These are phyloP conservation scores for Zosterops japonicus DNA, from an alignment of 2,113 vertebrate genomes.

Conservation along the genomic window DNA sequence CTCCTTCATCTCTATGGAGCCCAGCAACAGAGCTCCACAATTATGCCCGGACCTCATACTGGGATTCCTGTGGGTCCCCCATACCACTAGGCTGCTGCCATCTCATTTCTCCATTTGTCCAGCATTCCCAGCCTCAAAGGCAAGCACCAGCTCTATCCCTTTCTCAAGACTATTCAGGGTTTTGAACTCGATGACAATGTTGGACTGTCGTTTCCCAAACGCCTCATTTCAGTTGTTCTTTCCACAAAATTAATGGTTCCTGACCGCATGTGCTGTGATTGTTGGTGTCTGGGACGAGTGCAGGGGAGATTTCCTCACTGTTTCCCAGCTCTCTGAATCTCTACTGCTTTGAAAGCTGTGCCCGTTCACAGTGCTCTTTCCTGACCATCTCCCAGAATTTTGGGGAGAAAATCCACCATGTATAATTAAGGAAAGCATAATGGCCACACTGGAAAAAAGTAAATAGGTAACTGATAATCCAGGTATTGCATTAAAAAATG, in stretches of 20 bases:
- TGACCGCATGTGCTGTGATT: background rate
- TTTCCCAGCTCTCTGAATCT: background rate
- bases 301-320: background rate
- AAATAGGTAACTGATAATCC: background rate
- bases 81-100: background rate
- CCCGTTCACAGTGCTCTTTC: background rate
- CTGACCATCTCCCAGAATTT: background rate
- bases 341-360: background rate
- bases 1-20: background rate
- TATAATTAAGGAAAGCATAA: background rate
- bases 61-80: background rate
- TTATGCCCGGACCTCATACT: background rate
- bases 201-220: background rate
- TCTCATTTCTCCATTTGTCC: background rate
- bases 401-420: background rate
- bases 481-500: background rate
- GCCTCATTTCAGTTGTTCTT: background rate
- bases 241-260: background rate
- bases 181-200: background rate
- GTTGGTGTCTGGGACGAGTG: background rate
- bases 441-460: background rate
- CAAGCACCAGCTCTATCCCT: background rate
- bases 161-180: background rate
- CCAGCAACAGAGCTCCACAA: background rate
- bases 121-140: background rate